Conservation (phyloP, 2,797 vertebrate species). For the Lates japonicus region DNA sequence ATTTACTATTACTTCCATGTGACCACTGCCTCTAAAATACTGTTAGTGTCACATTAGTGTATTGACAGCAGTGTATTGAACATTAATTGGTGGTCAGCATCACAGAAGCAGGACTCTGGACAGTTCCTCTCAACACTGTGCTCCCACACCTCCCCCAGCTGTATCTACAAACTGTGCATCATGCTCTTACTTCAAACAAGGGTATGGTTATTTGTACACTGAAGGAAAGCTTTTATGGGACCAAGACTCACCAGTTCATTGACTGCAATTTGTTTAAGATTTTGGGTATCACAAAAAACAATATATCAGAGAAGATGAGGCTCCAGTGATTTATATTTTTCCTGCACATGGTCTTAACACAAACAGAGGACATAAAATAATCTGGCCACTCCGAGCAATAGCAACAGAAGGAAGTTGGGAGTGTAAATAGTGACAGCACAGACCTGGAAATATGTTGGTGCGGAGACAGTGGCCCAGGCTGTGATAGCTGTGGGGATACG, state of each 20-base stretch:
- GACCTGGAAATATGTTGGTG: slow-evolving; percentile 69
- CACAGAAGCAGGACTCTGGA: not conserved
- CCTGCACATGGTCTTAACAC: too few relatives aligned
- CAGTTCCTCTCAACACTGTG: not conserved
- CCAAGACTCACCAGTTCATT: not conserved
- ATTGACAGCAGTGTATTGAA: not conserved
- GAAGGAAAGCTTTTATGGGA: not conserved
- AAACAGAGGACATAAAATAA: too few relatives aligned
- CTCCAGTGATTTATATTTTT: not conserved
- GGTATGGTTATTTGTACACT: not conserved
- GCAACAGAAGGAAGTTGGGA: not conserved
- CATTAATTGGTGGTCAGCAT: not conserved
- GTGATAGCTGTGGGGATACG: slow-evolving; percentile 40
- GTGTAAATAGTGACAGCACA: not conserved
- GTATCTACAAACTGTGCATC: not conserved
- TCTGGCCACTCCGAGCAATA: not conserved
- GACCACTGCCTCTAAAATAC: not conserved
- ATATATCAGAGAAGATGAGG: not conserved
- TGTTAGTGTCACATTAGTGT: not conserved
- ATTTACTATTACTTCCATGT: not conserved
- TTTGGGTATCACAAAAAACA: not conserved
- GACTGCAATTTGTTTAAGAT: not conserved
- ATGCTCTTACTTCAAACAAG: not conserved
- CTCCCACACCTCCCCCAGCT: not conserved
- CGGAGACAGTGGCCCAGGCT: slow-evolving; percentile 64